Percentiles rank a stretch among this genome's conserved stretches.
These are phyloP conservation scores for Nibea albiflora DNA, from an alignment of 2,113 vertebrate genomes.

Conservation along the genomic window DNA sequence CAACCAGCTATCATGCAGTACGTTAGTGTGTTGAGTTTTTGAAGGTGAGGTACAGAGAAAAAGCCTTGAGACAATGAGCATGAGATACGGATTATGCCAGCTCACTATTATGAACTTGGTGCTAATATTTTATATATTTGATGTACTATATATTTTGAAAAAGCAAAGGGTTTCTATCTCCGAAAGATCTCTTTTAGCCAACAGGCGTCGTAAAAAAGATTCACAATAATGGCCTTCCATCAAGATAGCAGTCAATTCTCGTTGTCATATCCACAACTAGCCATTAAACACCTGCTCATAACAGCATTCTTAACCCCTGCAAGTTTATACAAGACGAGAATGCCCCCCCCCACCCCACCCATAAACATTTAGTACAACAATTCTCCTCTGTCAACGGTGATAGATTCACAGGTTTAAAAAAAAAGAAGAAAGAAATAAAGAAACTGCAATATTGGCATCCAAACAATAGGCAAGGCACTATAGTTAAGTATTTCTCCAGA, in stretches of 20 bases:
- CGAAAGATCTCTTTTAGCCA: constrained; percentile 39
- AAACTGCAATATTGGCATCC: constrained; percentile 75
- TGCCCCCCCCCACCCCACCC: constrained; percentile 34
- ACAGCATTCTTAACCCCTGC: constrained; percentile 66
- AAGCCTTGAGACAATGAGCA: constrained; percentile 9
- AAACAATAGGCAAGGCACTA: constrained; percentile 74
- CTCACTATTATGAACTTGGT: constrained; percentile 39
- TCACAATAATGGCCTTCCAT: constrained; percentile 72
- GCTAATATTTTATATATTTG: constrained; percentile 50
- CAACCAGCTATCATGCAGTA: not conserved
- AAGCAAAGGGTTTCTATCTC: constrained; percentile 48
- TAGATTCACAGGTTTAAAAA: constrained; percentile 73
- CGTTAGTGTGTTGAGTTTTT: not conserved
- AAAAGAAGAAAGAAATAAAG: not conserved
- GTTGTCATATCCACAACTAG: constrained; percentile 63
- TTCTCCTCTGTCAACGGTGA: constrained; percentile 71
- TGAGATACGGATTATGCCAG: constrained; percentile 21
- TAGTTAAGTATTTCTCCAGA: constrained; percentile 79
- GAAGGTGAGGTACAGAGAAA: constrained; percentile 2
- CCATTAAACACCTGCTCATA: constrained; percentile 71
- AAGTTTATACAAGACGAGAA: constrained; percentile 52
- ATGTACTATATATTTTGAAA: constrained; percentile 31
- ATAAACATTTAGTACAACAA: constrained; percentile 67
- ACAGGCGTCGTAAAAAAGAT: constrained; percentile 75
- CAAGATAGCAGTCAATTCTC: constrained; percentile 67